Evolutionary conservation across 1,140 invertebrate species (phyloP), one percentile per base, ranked within the genome.

Genomic region (Gryllus bimaculatus): DNA sequence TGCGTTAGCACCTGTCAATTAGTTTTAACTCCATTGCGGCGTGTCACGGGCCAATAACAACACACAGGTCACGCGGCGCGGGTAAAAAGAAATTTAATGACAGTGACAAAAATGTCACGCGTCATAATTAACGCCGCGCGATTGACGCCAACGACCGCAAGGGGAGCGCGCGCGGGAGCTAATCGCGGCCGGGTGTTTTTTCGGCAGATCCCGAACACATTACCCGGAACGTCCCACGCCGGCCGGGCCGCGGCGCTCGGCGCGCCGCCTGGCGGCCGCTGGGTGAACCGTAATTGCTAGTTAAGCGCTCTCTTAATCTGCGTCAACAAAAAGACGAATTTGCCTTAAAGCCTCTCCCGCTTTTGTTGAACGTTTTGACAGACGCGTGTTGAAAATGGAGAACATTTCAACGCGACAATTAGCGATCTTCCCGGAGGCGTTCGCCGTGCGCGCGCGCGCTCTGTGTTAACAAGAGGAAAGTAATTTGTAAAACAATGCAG

Each of bases 401-500:
- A 66, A 66, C 54, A 66, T 66, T 66, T 66, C 54, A 66, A 66
- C 54, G 18, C 54, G 54, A 66, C 54, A 66, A 66, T 66, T 66
- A 66, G 54, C 54, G 54, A 18, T 66, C 54, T 66, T 66, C 54
- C 54, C 54, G 10, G 10, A 18, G 18, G 54, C 54, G 18, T 66
- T 66, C 18, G 54, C 7, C 54, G 2, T 18, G 54, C 26, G 26
- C 26, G 26, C 26, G 26, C 18, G 54, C 18, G 10, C 7, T 66
- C 10, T 66, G 54, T 13, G 54, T 66, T 66, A 66, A 66, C 54
- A 66, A 66, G 54, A 66, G 54, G 18, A 66, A 66, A 66, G 54
- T 66, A 66, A 66, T 66, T 66, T 66, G 54, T 66, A 66, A 66
- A 66, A 66, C 54, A 66, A 66, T 66, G 54, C 54, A 66, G 54